Evolutionary conservation across 1,140 invertebrate genomes (phyloP).

Genomic region (Microvelia longipes): DNA sequence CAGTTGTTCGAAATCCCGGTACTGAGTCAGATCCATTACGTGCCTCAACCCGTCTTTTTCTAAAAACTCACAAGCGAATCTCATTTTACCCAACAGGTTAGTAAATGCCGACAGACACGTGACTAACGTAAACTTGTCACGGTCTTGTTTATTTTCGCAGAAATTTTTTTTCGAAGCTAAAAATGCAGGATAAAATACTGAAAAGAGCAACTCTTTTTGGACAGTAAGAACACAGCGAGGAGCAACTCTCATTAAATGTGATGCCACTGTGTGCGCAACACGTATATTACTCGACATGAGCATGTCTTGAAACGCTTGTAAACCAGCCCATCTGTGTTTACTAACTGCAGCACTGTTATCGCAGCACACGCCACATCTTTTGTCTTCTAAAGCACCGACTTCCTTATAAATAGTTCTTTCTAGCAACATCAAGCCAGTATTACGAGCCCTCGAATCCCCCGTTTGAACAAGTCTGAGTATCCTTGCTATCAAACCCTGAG

Average conservation of each 20-base stretch:
- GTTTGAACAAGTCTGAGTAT: slow-evolving; percentile 31
- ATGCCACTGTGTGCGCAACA: slow-evolving; percentile 38
- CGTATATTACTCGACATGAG: slow-evolving; percentile 37
- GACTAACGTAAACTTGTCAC: slow-evolving; percentile 39
- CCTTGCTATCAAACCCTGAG: slow-evolving; percentile 29
- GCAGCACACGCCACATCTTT: slow-evolving; percentile 9
- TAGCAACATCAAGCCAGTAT: slow-evolving; percentile 31
- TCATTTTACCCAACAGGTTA: slow-evolving; percentile 35
- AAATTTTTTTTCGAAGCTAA: slow-evolving; percentile 36
- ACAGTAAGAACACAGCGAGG: slow-evolving; percentile 36
- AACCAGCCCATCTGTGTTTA: slow-evolving; percentile 19
- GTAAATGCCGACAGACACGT: slow-evolving; percentile 44
- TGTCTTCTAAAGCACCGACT: slow-evolving; percentile 29
- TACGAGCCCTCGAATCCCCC: slow-evolving; percentile 24
- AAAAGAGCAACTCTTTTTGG: slow-evolving; percentile 39
- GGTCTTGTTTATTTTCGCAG: slow-evolving; percentile 30
- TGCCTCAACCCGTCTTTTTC: slow-evolving; percentile 38
- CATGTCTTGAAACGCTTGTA: slow-evolving; percentile 40
- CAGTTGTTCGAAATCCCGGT: slow-evolving; percentile 38
- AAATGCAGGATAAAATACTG: slow-evolving; percentile 44
- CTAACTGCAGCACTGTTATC: slow-evolving; percentile 6
- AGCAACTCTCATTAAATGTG: slow-evolving; percentile 41
- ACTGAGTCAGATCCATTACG: slow-evolving; percentile 35
- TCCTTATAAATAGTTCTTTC: slow-evolving; percentile 43
- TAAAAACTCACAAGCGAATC: slow-evolving; percentile 41